phyloP scores from a whole-genome alignment of 2,113 vertebrate genomes.

The Calidris pugnax region DNA sequence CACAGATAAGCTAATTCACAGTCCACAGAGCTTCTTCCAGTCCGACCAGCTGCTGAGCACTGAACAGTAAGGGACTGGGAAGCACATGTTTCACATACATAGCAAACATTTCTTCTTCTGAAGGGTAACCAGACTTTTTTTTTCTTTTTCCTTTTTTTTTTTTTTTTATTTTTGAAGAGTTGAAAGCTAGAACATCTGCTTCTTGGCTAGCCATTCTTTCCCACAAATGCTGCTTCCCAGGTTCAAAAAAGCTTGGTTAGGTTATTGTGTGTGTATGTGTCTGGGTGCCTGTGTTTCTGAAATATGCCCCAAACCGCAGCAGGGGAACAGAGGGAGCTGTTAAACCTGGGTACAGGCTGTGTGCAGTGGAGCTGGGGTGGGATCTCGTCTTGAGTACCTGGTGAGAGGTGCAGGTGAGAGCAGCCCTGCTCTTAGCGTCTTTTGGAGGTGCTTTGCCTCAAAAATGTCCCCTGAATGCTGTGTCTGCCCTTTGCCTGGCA shows the following conservation, averaged over 20 bases:
- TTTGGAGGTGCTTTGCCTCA: background rate
- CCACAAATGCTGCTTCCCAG: background rate
- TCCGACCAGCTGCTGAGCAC: background rate
- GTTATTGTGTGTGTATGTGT: background rate
- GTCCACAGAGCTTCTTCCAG: slow-evolving; percentile 16
- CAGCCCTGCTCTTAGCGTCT: background rate
- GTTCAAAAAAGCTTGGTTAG: background rate
- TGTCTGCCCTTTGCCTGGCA: background rate
- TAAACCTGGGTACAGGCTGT: too few relatives aligned
- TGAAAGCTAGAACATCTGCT: slow-evolving; percentile 46
- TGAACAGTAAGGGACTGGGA: background rate
- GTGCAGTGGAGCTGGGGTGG: background rate
- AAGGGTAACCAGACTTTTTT: background rate
- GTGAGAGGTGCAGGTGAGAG: background rate
- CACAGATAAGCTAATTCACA: slow-evolving; percentile 52
- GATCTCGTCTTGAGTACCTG: background rate
- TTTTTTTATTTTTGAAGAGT: background rate
- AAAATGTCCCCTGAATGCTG: accelerated
- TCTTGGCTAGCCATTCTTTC: slow-evolving; percentile 8
- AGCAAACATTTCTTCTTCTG: slow-evolving; percentile 28
- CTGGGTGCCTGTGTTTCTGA: background rate
- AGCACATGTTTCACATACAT: slow-evolving; percentile 2
- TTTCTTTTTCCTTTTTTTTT: background rate
- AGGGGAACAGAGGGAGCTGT: background rate
- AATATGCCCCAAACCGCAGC: background rate